Evolutionary conservation across 92 coral and sea anemone species (phyloP).

Genomic region (Meandrina meandrites): DNA sequence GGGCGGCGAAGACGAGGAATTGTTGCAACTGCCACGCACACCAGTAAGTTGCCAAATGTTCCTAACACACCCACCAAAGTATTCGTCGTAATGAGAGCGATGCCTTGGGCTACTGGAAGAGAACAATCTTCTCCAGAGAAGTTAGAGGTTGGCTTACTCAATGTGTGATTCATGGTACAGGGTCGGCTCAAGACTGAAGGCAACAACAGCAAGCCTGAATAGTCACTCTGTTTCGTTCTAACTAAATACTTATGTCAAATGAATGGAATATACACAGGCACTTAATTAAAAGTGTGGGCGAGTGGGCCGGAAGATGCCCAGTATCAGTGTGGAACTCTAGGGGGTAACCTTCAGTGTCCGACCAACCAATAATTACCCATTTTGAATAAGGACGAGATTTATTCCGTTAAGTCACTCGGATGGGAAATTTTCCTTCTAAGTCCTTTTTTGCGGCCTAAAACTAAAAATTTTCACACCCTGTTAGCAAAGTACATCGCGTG

Average conservation of each 20-base stretch:
- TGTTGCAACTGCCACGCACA: conserved; percentile 43
- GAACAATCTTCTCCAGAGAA: background rate
- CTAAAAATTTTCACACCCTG: background rate
- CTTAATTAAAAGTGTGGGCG: background rate
- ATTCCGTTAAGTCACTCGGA: background rate
- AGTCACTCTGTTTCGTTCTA: background rate
- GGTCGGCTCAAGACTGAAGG: background rate
- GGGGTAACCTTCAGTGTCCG: background rate
- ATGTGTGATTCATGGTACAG: background rate
- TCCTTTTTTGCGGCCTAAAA: background rate
- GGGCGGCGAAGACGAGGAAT: conserved; percentile 44
- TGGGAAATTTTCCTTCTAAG: background rate
- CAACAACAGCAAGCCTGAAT: background rate
- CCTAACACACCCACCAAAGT: conserved; percentile 42
- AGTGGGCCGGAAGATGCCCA: background rate
- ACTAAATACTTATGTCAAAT: background rate
- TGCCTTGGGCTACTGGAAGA: conserved; percentile 21
- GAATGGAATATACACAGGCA: background rate
- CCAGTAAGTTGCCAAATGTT: conserved; percentile 53
- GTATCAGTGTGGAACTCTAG: background rate
- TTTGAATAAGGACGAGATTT: background rate
- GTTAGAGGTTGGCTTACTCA: background rate
- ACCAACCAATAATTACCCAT: background rate
- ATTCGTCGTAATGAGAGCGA: conserved; percentile 28
- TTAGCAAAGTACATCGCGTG: background rate